Evolutionary conservation across 2,113 vertebrate genomes (phyloP).

Genomic region (Sceloporus undulatus): DNA sequence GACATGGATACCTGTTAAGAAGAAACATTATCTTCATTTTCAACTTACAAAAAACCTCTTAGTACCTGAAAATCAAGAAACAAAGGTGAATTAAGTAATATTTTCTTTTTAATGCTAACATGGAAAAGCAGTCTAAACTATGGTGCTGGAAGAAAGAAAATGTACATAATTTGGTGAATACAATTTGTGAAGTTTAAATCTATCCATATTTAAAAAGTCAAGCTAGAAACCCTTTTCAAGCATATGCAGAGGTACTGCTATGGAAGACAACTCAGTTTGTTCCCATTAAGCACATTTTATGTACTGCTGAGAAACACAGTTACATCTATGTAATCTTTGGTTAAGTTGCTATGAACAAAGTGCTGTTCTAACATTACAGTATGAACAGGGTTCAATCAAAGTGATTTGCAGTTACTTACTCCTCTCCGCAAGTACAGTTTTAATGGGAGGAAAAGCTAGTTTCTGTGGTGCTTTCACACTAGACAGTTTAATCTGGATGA

Average conservation of each 20-base stretch:
- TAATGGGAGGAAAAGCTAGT: too few relatives aligned
- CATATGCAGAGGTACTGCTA: conserved; percentile 30
- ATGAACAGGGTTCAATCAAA: conserved; percentile 8
- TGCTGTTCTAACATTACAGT: not conserved
- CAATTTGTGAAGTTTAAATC: not conserved
- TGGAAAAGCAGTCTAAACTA: conserved; percentile 22
- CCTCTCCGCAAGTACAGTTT: not conserved
- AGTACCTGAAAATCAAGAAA: not conserved
- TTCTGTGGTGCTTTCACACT: conserved; percentile 1
- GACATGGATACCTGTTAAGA: conserved; percentile 21
- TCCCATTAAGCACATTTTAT: not conserved
- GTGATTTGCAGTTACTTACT: conserved; percentile 18
- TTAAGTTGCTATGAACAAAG: not conserved
- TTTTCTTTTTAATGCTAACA: conserved; percentile 69
- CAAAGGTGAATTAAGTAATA: conserved; percentile 30
- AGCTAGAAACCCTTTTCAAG: not conserved
- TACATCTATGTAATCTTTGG: conserved; percentile 33
- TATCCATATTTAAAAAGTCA: conserved; percentile 26
- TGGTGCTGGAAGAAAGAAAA: not conserved
- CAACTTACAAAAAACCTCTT: not conserved
- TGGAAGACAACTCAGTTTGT: conserved; percentile 30
- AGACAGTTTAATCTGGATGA: not conserved
- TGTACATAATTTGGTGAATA: conserved; percentile 28
- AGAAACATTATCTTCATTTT: not conserved
- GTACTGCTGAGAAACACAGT: conserved; percentile 16